Evolutionary conservation across 1,140 invertebrate species (phyloP), one percentile per base, ranked within the genome.

Genomic region (Lasioglossum albipes): DNA sequence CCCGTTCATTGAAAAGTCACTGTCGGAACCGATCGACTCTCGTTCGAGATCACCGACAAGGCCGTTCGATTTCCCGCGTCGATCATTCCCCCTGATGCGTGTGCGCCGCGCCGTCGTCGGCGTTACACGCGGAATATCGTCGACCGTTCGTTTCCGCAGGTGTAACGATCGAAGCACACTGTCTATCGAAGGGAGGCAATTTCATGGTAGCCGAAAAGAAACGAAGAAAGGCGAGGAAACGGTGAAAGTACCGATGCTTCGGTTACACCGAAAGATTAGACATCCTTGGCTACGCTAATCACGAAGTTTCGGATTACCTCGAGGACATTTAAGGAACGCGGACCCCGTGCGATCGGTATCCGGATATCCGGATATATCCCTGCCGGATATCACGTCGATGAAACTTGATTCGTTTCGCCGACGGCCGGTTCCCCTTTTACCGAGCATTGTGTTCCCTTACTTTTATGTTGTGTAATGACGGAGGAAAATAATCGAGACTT

Each of bases 181-280:
- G 7, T 3, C 42, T 2, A 18, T 6, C 13, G 13, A 16, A 13
- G 18, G 52, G 13, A 5, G 13, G 10, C 45, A 49, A 13, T 49
- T 49, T 13, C 10, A 49, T 13, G 45, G 41, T 61, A 52, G 36
- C 45, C 31, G 72, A 42, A 82, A 74, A 73, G 62, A 65, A 68
- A 68, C 2, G 42, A 75, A 64, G 79, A 81, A 86, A 84, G 71
- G 45, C 62, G 64, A 36, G 62, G 57, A 68, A 79, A 69, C 66
- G 80, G 85, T 86, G 84, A 86, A 86, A 86, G 84, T 73, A 54
- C 27, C 80, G 83, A 83, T 72, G 84, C 69, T 85, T 65, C 64
- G 84, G 57, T 80, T 75, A 57, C 69, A 80, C 45, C 59, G 73
- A 83, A 85, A 86, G 85, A 85, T 86, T 86, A 86, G 81, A 67